Evolutionary conservation across 2,797 vertebrate genomes (phyloP), one percentile per base, ranked within the genome.

Genomic region (Gadopsis bispinosus): DNA sequence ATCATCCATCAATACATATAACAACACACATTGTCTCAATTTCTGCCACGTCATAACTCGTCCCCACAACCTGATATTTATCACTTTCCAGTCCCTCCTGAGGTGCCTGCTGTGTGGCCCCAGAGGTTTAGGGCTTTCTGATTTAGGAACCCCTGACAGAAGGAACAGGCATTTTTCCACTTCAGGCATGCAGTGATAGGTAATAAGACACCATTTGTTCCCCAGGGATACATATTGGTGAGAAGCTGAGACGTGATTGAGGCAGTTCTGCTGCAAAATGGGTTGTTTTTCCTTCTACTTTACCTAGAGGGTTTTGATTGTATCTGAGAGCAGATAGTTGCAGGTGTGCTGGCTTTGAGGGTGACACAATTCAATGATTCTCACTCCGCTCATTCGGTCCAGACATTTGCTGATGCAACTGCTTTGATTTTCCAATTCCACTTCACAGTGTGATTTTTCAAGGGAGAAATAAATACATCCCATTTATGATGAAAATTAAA

Each of bases 111-210:
- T 86, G 83, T 75, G 74, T 86, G 83, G 83, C 89, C 84, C 83
- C 68, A 69, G 37, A 84, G 73, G 79, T 69, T 90, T 79, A 87
- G 86, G 86, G 90, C 86, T 87, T 86, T 43, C 73, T 89, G 86
- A 93, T 94, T 91, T 91, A 93, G 73, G 83, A 86, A 78, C 72
- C 83, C 60, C 69, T 87, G 87, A 91, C 87, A 90, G 71, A 55
- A 20, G 54, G 91, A 62, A 88, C 66, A 64, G 75, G 48, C 39
- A 55, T 86, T 88, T 93, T 94, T 90, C 90, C 90, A 91, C 83
- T 79, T 73, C 75, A 84, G 16, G 79, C 67, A 71, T 83, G 83
- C 81, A 73, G 68, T 70, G 82, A 89, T 76, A 75, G 66, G 70
- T 90, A 90, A 93, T 86, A 73, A 83, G 87, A 91, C 78, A 85